Percentiles rank a stretch among this genome's conserved stretches.
phyloP scores from a whole-genome alignment of 1,140 invertebrate genomes.

The Brachionus asplanchnoidis region DNA sequence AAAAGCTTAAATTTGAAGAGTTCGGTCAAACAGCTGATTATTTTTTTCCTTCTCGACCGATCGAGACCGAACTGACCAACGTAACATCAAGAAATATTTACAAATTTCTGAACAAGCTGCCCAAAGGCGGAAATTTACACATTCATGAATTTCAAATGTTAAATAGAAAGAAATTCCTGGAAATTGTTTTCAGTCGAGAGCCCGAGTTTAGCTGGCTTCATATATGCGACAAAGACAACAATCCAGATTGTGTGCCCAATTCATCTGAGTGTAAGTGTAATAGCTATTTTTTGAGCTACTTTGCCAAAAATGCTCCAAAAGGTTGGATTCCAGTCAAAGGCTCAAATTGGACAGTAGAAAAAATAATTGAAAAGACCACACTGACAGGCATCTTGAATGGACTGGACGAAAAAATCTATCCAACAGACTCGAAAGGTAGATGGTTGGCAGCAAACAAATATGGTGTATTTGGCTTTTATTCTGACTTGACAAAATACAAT shows the following conservation, averaged over 20 bases:
- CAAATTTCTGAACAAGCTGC: slow-evolving; percentile 4
- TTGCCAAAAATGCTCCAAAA: background rate
- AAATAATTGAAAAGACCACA: slow-evolving; percentile 24
- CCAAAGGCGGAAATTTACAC: slow-evolving; percentile 41
- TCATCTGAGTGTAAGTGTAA: background rate
- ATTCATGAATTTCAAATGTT: slow-evolving; percentile 23
- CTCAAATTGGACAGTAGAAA: slow-evolving; percentile 28
- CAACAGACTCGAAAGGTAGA: slow-evolving; percentile 20
- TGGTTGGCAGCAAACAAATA: slow-evolving; percentile 6
- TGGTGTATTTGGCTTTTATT: background rate
- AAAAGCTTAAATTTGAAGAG: background rate
- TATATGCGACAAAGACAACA: slow-evolving; percentile 31
- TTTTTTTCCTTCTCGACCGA: slow-evolving; percentile 29
- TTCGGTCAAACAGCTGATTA: background rate
- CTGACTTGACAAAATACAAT: background rate
- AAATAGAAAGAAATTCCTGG: slow-evolving; percentile 27
- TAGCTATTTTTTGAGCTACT: slow-evolving; percentile 7
- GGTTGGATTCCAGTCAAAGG: slow-evolving; percentile 13
- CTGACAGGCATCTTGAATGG: background rate
- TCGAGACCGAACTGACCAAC: background rate
- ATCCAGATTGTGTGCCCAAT: background rate
- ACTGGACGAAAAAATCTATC: background rate
- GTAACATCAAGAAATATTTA: slow-evolving; percentile 14
- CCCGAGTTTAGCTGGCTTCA: slow-evolving; percentile 6
- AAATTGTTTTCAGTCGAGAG: background rate